Conservation (phyloP, 53 echinoderm and acorn worm genomes). For the Crossaster papposus region DNA sequence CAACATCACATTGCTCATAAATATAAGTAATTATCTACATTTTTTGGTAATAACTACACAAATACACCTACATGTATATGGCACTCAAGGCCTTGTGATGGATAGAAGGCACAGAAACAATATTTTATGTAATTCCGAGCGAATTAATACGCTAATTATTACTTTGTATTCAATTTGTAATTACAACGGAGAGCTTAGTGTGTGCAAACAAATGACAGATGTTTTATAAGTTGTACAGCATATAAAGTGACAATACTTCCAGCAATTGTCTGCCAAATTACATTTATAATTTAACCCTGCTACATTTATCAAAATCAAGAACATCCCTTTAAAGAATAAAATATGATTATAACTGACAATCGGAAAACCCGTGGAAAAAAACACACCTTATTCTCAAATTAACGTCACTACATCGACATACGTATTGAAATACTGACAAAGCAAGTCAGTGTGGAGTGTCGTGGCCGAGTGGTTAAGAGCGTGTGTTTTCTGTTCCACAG, state of each 20-base stretch:
- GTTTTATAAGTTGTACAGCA: background rate
- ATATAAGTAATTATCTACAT: background rate
- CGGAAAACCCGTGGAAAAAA: background rate
- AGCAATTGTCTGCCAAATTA: background rate
- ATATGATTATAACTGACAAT: background rate
- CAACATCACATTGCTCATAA: constrained; percentile 6
- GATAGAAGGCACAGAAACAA: constrained; percentile 22
- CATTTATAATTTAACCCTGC: too few relatives aligned
- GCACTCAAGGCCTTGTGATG: background rate
- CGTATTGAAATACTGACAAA: background rate
- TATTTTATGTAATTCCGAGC: background rate
- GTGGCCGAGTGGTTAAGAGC: too few relatives aligned
- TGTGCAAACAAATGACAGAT: background rate
- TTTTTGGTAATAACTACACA: background rate
- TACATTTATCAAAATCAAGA: background rate
- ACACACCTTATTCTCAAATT: background rate
- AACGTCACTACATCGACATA: background rate
- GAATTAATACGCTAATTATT: background rate
- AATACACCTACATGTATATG: background rate
- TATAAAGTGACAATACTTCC: background rate
- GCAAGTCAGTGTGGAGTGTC: too few relatives aligned
- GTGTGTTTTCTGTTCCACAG: too few relatives aligned
- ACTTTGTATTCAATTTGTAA: background rate
- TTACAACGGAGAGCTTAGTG: background rate
- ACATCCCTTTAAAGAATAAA: background rate